Conservation (phyloP, 2,888 invertebrate species). For the Mycalesis mineus region DNA sequence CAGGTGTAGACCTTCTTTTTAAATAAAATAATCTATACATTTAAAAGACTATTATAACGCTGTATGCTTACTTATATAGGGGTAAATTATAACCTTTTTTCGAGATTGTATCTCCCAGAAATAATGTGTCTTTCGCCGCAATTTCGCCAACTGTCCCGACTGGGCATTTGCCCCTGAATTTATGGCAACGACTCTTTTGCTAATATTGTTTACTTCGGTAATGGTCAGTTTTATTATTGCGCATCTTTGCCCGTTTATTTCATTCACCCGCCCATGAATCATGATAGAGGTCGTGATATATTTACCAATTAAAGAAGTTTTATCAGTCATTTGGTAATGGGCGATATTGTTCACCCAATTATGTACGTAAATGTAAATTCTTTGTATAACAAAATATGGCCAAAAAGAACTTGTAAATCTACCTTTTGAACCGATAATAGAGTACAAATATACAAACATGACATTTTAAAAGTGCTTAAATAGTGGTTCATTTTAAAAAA, state of each 20-base stretch:
- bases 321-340: slow-evolving; percentile 20
- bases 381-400: too few relatives aligned
- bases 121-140: slow-evolving; percentile 47
- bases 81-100: slow-evolving; percentile 24
- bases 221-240: slow-evolving; percentile 65
- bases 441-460: too few relatives aligned
- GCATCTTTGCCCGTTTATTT: slow-evolving; percentile 61
- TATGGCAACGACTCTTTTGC: slow-evolving; percentile 60
- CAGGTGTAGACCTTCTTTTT: too few relatives aligned
- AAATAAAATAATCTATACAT: not conserved
- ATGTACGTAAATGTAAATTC: too few relatives aligned
- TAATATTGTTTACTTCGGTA: slow-evolving; percentile 74
- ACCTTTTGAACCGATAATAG: too few relatives aligned
- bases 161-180: slow-evolving; percentile 61
- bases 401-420: too few relatives aligned
- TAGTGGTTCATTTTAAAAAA: too few relatives aligned
- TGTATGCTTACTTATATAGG: not conserved
- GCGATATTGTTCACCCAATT: not conserved
- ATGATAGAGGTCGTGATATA: slow-evolving; percentile 25
- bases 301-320: slow-evolving; percentile 26
- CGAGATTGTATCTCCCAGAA: slow-evolving; percentile 24
- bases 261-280: slow-evolving; percentile 38
- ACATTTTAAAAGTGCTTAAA: too few relatives aligned
- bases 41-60: not conserved
- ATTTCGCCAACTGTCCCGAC: slow-evolving; percentile 60